phyloP scores from a whole-genome alignment of 2,797 vertebrate genomes.

The Sebastes nivosus region DNA sequence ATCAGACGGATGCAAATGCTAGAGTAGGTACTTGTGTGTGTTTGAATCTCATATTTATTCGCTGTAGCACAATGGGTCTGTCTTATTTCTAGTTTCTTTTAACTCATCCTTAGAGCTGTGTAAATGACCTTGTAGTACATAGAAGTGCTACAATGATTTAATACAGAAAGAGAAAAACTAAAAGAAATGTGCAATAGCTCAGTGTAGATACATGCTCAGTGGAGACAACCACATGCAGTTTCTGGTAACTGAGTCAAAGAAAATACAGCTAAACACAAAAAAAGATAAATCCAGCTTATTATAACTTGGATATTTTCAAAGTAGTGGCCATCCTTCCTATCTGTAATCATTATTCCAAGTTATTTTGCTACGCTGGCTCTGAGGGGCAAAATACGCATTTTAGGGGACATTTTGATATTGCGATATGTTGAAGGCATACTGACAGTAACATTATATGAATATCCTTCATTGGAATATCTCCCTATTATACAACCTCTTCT shows the following conservation, averaged over 20 bases:
- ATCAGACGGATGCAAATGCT: neutral
- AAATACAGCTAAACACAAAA: neutral
- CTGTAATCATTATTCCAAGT: neutral
- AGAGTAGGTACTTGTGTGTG: neutral
- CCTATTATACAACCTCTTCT: neutral
- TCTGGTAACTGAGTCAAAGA: neutral
- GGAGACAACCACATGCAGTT: neutral
- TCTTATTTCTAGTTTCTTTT: neutral
- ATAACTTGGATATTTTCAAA: neutral
- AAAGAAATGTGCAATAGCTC: neutral
- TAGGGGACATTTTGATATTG: neutral
- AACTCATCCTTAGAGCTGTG: neutral
- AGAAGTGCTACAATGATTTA: neutral
- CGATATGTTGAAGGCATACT: neutral
- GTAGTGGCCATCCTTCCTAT: neutral
- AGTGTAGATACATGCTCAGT: neutral
- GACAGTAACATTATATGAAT: neutral
- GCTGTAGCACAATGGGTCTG: neutral
- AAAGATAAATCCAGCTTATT: neutral
- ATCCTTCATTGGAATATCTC: neutral
- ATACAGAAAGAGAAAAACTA: neutral
- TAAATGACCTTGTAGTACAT: neutral
- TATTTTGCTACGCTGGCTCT: neutral
- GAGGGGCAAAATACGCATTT: neutral
- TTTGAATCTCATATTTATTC: neutral